Base-by-base conservation (phyloP, 1,140 invertebrate genomes). In the Drosophila punjabiensis region DNA sequence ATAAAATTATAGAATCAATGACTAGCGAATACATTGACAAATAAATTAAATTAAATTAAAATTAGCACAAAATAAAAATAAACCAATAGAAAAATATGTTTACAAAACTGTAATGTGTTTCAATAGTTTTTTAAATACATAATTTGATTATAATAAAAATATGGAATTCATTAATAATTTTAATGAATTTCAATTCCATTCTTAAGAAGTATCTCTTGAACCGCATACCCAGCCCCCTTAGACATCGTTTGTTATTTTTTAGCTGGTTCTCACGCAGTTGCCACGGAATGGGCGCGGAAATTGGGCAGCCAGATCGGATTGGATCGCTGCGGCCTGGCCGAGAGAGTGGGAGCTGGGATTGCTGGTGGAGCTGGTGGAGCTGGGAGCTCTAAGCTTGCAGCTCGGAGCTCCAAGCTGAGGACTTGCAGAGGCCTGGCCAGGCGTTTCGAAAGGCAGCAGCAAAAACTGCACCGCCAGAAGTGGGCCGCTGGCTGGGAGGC, bases 231-330 rank as follows among this genome's bases (percentile, higher is more conserved):
- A 0, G 33, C 11, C 5, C 18, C 28, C 5, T 5, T 5, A 16
- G 5, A 9, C 13, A n/a, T 24, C 18, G 53, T 39, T 35, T 33
- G 35, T 41, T 39, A 47, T 30, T 41, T 74, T 52, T 79, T 60
- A 33, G 52, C 61, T 74, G 64, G 79, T 86, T 86, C 82, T 86
- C 79, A 86, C 82, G 82, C 82, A 87, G 76, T 60, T 60, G 79
- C 79, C 83, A 76, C 69, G 62, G 67, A 81, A 76, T 78, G 86
- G 84, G 85, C 81, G 81, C 85, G 85, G 85, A 87, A 87, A 87
- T 89, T 81, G 83, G 76, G 73, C 84, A 55, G 76, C 28, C 52
- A 79, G 56, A 50, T 43, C 50, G 69, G 66, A 74, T 76, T 41
- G 63, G 64, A 52, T 67, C 45, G 60, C 20, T 39, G 32, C 18